Base-by-base conservation (phyloP, 2,113 vertebrate genomes). In the Pardalotus punctatus region DNA sequence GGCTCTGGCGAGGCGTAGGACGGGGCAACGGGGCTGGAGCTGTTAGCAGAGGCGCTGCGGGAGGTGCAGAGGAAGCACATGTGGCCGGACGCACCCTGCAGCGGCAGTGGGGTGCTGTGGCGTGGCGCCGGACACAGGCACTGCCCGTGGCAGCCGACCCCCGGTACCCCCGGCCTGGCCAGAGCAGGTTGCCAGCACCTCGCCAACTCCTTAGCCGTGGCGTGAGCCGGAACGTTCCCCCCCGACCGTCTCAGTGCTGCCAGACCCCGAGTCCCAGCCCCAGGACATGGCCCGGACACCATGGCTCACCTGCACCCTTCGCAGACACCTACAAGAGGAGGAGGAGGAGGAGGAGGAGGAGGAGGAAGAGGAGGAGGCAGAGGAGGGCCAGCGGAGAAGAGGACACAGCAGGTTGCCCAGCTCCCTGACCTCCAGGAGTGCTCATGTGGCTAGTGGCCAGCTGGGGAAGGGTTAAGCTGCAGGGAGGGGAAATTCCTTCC, bases 401-500 rank as follows among this genome's bases (percentile, higher is more conserved):
- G 21, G 42, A 42, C 76, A 11, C 10, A 51, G 64, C 38, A 71
- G 40, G 53, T 51, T 60, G 79, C 53, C 53, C 1, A 0, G 35
- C 61, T 82, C 36, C 45, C 23, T 90, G 91, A 92, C 94, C 94
- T 53, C 25, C 67, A 10, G 2, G 14, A 72, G 64, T 4, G 7
- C 31, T 12, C 40, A 4, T 1, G 70, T 81, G 86, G 92, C 88
- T 12, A 15, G 1, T 9, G 73, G 96, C 82, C 88, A 94, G 81
- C 15, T 79, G 57, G 18, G 90, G 90, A 94, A 93, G 90, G 85
- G 95, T 95, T 97, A 97, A 96, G 67, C 33, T 15, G 54, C 67
- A 76, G 81, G 79, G 88, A 94, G 70, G 48, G 65, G 85, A 92
- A 96, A 95, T 96, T 96, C 96, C 96, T 97, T 96, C 95, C 87